Conservation (phyloP, 2,797 vertebrate genomes). For the Pseudochirops corinnae region DNA sequence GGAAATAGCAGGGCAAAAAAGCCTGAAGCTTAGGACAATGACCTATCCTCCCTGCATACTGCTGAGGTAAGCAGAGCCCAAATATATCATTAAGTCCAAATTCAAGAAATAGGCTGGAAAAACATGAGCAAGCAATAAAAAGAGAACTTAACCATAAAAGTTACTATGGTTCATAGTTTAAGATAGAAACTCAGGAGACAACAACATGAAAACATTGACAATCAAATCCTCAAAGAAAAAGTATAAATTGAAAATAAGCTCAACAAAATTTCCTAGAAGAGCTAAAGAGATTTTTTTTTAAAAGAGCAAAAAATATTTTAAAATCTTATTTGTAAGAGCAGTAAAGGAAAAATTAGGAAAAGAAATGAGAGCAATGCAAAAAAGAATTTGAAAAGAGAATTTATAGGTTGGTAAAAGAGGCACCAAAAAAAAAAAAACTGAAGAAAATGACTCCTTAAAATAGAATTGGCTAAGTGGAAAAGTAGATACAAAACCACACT, state of each 20-base stretch:
- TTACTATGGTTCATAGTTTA: background rate
- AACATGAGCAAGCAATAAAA: background rate
- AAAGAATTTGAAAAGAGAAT: no score
- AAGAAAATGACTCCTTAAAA: no score
- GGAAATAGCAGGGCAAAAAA: no score
- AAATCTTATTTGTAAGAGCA: no score
- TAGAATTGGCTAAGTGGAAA: no score
- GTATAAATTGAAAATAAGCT: background rate
- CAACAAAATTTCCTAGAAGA: background rate
- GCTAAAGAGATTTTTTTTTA: no score
- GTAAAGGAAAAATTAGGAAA: no score
- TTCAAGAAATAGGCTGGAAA: background rate
- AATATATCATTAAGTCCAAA: background rate
- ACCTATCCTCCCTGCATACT: rapidly evolving
- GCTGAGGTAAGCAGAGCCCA: background rate
- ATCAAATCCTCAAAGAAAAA: background rate
- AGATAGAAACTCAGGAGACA: background rate
- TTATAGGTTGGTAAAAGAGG: no score
- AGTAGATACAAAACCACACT: no score
- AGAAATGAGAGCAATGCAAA: no score
- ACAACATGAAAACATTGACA: background rate
- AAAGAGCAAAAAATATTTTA: no score
- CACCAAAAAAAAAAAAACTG: no score
- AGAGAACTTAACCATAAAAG: background rate
- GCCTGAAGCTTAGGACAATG: background rate